phyloP scores from a whole-genome alignment of 2,888 invertebrate genomes.

The Dioctria linearis region DNA sequence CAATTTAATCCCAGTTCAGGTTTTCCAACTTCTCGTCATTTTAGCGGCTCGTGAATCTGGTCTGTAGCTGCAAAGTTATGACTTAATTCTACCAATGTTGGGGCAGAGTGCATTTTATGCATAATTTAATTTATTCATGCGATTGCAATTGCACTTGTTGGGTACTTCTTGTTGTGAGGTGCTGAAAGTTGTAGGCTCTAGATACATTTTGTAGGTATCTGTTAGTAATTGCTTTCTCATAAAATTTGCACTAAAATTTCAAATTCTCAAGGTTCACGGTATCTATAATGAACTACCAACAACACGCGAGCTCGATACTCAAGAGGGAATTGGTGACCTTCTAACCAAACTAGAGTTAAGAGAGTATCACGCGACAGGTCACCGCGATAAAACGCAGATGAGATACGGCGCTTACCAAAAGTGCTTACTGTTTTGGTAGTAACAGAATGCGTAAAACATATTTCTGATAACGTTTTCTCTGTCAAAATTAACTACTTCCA shows the following conservation, averaged over 20 bases:
- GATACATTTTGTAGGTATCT: background rate
- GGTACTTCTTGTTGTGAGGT: background rate
- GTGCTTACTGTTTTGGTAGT: background rate
- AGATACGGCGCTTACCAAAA: background rate
- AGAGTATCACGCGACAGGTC: slow-evolving; percentile 6
- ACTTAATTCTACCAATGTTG: background rate
- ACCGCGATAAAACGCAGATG: slow-evolving; percentile 16
- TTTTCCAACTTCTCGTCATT: background rate
- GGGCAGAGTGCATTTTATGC: slow-evolving; percentile 1
- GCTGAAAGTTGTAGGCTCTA: background rate
- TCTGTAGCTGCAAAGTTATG: background rate
- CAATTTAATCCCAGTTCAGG: slow-evolving; percentile 38
- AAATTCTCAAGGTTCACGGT: background rate
- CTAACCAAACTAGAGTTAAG: background rate
- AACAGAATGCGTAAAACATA: background rate
- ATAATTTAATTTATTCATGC: slow-evolving; percentile 6
- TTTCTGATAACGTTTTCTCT: background rate
- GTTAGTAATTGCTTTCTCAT: background rate
- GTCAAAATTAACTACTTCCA: background rate
- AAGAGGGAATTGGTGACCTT: slow-evolving; percentile 11
- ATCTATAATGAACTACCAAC: background rate
- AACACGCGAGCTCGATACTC: background rate
- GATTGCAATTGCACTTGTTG: background rate
- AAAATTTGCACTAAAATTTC: background rate
- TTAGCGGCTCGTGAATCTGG: background rate